Base-by-base conservation (phyloP, 2,888 invertebrate genomes). In the Dastarcus helophoroides region DNA sequence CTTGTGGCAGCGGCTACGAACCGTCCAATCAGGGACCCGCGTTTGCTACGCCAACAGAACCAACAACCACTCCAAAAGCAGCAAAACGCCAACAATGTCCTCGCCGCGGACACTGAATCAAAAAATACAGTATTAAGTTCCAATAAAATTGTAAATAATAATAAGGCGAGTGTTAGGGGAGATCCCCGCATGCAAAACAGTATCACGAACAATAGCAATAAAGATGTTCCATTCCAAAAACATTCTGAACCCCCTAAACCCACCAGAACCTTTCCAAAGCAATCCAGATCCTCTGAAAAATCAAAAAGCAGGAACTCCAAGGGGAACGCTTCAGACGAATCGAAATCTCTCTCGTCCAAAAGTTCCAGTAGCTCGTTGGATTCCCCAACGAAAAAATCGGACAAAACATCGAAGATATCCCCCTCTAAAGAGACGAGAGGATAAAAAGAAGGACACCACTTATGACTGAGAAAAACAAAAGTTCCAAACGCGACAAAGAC, bases 101-200 rank as follows among this genome's bases (percentile, higher is more conserved):
- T 38, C 43, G 48, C 41, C 47, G 37, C 43, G 41, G 49, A 46
- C 49, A 47, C 46, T 51, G 48, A 48, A 42, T 44, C 55, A 49
- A 55, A 50, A 41, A 49, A 48, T 51, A n/a, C 49, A 43, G 42
- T 50, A 44, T 39, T 50, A 50, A 51, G 51, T 44, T 51, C 53
- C 43, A 46, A 47, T 50, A 61, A 59, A 60, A 60, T 60, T 58
- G 48, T 51, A 56, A 51, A 55, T 55, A 48, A 49, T 43, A 60
- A 52, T 61, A 62, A 62, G 58, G 47, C 44, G 48, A 50, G 51
- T 51, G 51, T 52, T 50, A 51, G 54, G 53, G 53, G 55, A 50
- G 61, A 62, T 46, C 55, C 61, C 48, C 61, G 61, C 48, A 56
- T 57, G 48, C 43, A 56, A 44, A 53, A 48, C 49, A 58, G 52